Evolutionary conservation across 2,113 vertebrate genomes (phyloP).

Genomic region (Lagenorhynchus albirostris): DNA sequence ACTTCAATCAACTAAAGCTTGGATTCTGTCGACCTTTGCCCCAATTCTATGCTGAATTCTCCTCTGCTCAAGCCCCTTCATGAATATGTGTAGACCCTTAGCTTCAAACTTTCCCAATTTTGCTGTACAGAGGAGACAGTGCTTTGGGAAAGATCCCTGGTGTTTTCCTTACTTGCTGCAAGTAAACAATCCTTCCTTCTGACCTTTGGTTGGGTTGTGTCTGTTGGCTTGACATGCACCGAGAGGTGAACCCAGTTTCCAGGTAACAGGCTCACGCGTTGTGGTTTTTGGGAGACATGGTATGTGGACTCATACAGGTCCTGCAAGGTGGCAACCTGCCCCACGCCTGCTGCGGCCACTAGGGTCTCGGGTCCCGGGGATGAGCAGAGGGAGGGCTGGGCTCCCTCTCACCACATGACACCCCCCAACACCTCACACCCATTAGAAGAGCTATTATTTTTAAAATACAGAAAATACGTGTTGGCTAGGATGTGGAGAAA

Average conservation of each 20-base stretch:
- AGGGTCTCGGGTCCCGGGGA: background rate
- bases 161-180: background rate
- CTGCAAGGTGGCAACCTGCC: too few relatives aligned
- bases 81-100: background rate
- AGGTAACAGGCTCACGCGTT: background rate
- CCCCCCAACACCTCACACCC: background rate
- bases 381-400: background rate
- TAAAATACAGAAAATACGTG: background rate
- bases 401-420: background rate
- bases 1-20: background rate
- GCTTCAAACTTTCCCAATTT: background rate
- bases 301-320: background rate
- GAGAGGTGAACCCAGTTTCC: background rate
- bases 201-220: background rate
- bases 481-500: background rate
- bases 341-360: too few relatives aligned
- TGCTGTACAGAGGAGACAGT: background rate
- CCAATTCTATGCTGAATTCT: background rate
- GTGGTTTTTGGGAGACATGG: background rate
- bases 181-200: background rate
- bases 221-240: background rate
- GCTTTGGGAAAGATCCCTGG: background rate
- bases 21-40: background rate
- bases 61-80: background rate
- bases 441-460: background rate